phyloP scores from a whole-genome alignment of 2,888 invertebrate genomes.

The Drosophila siamana region DNA sequence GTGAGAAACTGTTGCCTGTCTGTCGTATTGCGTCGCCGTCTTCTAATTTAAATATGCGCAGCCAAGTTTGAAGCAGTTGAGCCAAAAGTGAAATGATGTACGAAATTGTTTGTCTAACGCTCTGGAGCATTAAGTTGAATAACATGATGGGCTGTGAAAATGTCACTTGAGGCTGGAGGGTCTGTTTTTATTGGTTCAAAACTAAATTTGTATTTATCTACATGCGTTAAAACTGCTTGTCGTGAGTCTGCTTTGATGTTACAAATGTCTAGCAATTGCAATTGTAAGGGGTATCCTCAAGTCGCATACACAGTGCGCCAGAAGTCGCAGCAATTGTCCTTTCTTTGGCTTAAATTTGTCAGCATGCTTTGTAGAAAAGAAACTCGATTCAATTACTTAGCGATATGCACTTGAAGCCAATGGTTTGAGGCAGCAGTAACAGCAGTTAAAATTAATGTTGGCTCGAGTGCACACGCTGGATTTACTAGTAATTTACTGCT shows the following conservation, averaged over 20 bases:
- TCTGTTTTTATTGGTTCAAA: too few species aligned
- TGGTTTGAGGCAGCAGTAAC: slow-evolving; percentile 9
- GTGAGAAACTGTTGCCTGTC: slow-evolving; percentile 7
- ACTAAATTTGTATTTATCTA: too few species aligned
- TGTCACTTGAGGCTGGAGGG: neutral
- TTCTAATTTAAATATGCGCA: slow-evolving; percentile 43
- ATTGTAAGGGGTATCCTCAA: slow-evolving; percentile 1
- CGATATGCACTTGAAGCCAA: slow-evolving; percentile 41
- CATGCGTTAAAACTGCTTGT: too few species aligned
- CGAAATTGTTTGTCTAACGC: slow-evolving; percentile 37
- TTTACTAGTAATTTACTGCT: slow-evolving; percentile 63
- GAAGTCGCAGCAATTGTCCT: slow-evolving; percentile 19
- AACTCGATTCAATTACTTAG: slow-evolving; percentile 66
- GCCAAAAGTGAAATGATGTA: slow-evolving; percentile 41
- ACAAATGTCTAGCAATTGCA: too few species aligned
- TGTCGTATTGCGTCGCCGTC: slow-evolving; percentile 6
- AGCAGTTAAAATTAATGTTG: slow-evolving; percentile 58
- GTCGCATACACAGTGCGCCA: neutral
- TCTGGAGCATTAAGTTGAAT: slow-evolving; percentile 30
- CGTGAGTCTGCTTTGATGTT: too few species aligned
- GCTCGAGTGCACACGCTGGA: slow-evolving; percentile 63
- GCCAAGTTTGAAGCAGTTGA: slow-evolving; percentile 14
- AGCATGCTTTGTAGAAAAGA: slow-evolving; percentile 31
- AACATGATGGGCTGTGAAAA: slow-evolving; percentile 4
- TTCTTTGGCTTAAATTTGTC: slow-evolving; percentile 31